Base-by-base conservation (phyloP, 2,797 vertebrate species). In the Malacoctenus gilli region DNA sequence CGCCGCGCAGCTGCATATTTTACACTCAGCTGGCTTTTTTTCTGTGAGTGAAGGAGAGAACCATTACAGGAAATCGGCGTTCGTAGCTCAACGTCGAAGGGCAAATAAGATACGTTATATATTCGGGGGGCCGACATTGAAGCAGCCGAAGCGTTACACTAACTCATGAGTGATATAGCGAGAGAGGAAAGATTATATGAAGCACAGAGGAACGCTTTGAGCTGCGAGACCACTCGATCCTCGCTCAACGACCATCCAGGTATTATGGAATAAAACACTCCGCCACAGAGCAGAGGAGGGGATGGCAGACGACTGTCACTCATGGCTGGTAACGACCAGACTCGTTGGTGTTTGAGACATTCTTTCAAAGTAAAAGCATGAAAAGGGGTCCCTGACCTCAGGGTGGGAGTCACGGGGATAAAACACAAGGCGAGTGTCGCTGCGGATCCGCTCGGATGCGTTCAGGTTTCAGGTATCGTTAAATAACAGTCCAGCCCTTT, bases 191-290 rank as follows among this genome's bases (percentile, higher is more conserved):
- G 61, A 65, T 67, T 61, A 70, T 41, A 49, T 59, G 65, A 81
- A 59, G 28, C 54, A 36, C 12, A 44, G 50, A 70, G 64, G 49
- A 42, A 52, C 32, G 50, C 20, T 72, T 22, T 32, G 67, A 77
- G 67, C 72, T 62, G 34, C 15, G 68, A 75, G 75, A 80, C 67
- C 65, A 75, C 72, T 77, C 68, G 43, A 19, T 36, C 10, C 54
- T 79, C 65, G 68, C 53, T 77, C 63, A 78, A 61, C 52, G 75
- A 62, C 72, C 39, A 69, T 81, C 70, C 75, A 71, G 68, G 50
- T 47, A 44, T 35, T 46, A 50, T 69, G 39, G 51, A 73, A 73
- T 36, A 38, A 58, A 59, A 22, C 53, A 70, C 56, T 85, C 41
- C 2, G 46, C 47, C 53, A 48, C 32, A 38, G 69, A 65, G 65